Percentiles rank a stretch among this genome's conserved stretches.
Evolutionary conservation across 2,797 vertebrate species (phyloP).

Genomic region (Coregonus sp.): DNA sequence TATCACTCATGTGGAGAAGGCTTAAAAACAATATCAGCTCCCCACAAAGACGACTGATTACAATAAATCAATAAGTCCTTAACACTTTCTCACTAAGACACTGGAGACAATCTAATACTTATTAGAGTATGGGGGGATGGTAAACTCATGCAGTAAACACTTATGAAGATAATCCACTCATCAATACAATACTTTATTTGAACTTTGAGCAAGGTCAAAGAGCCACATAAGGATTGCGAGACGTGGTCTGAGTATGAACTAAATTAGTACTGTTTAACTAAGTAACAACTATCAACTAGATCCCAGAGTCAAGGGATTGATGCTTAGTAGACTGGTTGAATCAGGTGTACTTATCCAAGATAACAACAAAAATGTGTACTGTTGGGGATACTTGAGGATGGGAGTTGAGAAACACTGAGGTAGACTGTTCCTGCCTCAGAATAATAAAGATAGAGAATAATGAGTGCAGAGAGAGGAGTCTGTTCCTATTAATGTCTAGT

Average conservation of each 20-base stretch:
- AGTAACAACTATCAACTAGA: neutral
- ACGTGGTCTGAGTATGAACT: neutral
- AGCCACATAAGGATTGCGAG: neutral
- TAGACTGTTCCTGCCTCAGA: slow-evolving; percentile 22
- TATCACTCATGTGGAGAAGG: neutral
- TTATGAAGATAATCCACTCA: neutral
- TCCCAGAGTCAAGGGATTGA: neutral
- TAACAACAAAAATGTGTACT: neutral
- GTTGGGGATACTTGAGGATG: neutral
- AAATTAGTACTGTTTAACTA: neutral
- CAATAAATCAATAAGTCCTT: slow-evolving; percentile 45
- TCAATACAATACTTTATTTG: neutral
- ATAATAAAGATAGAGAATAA: slow-evolving; percentile 7
- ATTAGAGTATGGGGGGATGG: neutral
- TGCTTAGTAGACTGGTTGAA: neutral
- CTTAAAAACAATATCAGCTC: slow-evolving; percentile 25
- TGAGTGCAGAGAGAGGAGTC: slow-evolving; percentile 39
- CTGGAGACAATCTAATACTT: slow-evolving; percentile 4
- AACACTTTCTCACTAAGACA: slow-evolving; percentile 61
- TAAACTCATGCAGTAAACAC: neutral
- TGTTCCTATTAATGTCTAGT: slow-evolving; percentile 61
- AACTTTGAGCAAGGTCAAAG: neutral
- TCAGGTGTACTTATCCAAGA: neutral
- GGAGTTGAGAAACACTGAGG: neutral
- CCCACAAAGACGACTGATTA: slow-evolving; percentile 59